A percentile compares a stretch with the other conserved stretches of the same genome.
phyloP scores from a whole-genome alignment of 2,797 vertebrate species.

The Luscinia megarhynchos region DNA sequence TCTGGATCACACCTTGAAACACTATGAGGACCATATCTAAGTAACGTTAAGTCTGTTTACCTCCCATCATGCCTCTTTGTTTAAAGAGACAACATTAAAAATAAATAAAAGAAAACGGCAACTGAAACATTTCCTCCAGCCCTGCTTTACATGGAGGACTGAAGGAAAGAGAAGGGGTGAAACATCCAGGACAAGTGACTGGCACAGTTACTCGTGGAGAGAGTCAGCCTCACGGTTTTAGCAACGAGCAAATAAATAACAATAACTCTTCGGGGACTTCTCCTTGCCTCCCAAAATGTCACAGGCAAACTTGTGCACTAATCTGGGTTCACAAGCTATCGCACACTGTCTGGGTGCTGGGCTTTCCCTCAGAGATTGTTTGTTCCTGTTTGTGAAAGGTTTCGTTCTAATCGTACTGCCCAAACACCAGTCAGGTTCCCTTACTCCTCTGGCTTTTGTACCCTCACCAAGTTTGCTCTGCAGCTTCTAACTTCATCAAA shows the following conservation, averaged over 20 bases:
- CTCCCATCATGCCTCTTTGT: conserved; percentile 29
- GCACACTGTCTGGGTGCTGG: neutral
- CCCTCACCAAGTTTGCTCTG: conserved; percentile 1
- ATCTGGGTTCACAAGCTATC: neutral
- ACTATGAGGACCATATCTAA: conserved; percentile 9
- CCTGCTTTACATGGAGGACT: neutral
- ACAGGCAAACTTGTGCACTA: neutral
- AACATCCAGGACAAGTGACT: neutral
- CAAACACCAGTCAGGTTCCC: neutral
- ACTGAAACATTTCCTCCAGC: neutral
- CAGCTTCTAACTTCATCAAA: conserved; percentile 41
- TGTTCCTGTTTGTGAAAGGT: neutral
- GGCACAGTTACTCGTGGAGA: neutral
- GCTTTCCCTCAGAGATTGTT: neutral
- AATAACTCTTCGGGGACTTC: neutral
- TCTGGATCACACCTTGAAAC: conserved; percentile 23
- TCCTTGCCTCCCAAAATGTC: neutral
- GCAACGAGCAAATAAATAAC: neutral
- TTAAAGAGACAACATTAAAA: conserved; percentile 27
- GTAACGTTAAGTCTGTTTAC: conserved; percentile 27
- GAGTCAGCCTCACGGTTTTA: neutral
- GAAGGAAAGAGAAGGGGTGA: neutral
- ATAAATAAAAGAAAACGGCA: neutral
- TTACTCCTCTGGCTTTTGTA: neutral
- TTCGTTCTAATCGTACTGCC: neutral